A percentile compares a stretch with the other conserved stretches of the same genome.
Evolutionary conservation across 2,888 invertebrate species (phyloP).

Genomic region (Coleophora deauratella): DNA sequence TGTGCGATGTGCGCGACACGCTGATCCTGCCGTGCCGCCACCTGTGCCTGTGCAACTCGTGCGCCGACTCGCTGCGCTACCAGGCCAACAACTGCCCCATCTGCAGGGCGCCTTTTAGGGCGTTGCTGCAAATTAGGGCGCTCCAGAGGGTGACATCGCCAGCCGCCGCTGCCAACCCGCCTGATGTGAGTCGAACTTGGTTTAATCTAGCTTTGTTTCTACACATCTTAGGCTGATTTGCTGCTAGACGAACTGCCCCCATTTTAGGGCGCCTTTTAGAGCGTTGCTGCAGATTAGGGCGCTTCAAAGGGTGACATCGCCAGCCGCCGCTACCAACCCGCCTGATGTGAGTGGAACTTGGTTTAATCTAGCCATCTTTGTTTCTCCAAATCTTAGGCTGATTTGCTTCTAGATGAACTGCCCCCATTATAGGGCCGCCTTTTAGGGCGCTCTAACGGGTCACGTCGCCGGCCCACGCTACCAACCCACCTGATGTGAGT

Average conservation of each 20-base stretch:
- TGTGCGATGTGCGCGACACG: constrained; percentile 98
- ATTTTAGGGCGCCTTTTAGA: constrained; percentile 98
- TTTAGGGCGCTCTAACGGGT: constrained; percentile 93
- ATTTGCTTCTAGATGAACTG: constrained; percentile 95
- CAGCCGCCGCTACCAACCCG: constrained; percentile 42
- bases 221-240: constrained; percentile 88
- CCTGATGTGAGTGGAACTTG: constrained; percentile 25
- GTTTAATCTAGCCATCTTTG: no score
- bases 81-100: constrained; percentile 99
- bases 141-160: constrained; percentile 79
- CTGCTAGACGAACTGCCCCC: constrained; percentile 96
- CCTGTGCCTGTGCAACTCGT: constrained; percentile 59
- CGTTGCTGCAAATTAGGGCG: constrained; percentile 95
- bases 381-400: constrained; percentile 81
- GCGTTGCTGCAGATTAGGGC: constrained; percentile 97
- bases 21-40: constrained; percentile 93
- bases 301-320: constrained; percentile 79
- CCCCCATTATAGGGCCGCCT: constrained; percentile 99
- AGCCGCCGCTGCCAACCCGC: constrained; percentile 45
- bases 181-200: constrained; percentile 18
- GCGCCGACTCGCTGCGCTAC: constrained; percentile 93
- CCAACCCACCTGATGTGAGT: constrained; percentile 38
- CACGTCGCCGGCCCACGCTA: constrained; percentile 22
- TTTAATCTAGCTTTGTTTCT: constrained; percentile 18
- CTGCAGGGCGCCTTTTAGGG: constrained; percentile 98